Percentiles rank a stretch among this genome's conserved stretches.
phyloP scores from a whole-genome alignment of 2,797 vertebrate species.

The Alosa sapidissima region DNA sequence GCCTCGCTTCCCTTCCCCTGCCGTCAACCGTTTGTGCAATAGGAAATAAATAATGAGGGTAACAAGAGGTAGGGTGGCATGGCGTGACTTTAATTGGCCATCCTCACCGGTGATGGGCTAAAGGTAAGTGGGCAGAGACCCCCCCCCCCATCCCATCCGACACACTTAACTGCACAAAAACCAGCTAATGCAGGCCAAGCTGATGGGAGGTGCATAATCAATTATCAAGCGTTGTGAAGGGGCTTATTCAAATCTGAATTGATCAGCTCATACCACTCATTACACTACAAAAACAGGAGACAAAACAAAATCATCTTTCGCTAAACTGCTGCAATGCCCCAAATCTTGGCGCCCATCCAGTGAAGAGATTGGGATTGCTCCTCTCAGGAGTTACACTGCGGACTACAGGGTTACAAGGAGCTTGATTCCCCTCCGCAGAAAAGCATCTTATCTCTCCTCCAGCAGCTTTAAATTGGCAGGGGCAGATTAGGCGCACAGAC shows the following conservation, averaged over 20 bases:
- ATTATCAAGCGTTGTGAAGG: not conserved
- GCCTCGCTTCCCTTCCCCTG: not conserved
- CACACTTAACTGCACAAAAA: not conserved
- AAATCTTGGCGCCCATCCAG: slow-evolving; percentile 41
- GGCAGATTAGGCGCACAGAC: slow-evolving; percentile 29
- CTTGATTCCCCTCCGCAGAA: slow-evolving; percentile 24
- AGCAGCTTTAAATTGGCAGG: slow-evolving; percentile 27
- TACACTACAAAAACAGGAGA: not conserved
- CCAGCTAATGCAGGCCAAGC: not conserved
- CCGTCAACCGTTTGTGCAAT: not conserved
- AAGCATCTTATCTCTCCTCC: slow-evolving; percentile 36
- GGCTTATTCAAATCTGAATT: not conserved
- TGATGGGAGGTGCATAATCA: not conserved
- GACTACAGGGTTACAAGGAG: slow-evolving; percentile 30
- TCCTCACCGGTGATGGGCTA: not conserved
- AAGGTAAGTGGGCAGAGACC: not conserved
- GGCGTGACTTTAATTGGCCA: not conserved
- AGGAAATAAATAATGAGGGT: not conserved
- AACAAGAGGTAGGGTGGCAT: not conserved
- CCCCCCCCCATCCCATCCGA: too few relatives aligned
- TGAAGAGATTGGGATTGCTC: slow-evolving; percentile 15
- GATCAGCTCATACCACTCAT: not conserved
- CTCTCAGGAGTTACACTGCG: slow-evolving; percentile 13
- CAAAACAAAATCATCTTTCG: not conserved
- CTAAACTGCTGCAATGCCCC: slow-evolving; percentile 29